Evolutionary conservation across 1,140 invertebrate species (phyloP), one percentile per base, ranked within the genome.

Genomic region (Eciton burchellii): DNA sequence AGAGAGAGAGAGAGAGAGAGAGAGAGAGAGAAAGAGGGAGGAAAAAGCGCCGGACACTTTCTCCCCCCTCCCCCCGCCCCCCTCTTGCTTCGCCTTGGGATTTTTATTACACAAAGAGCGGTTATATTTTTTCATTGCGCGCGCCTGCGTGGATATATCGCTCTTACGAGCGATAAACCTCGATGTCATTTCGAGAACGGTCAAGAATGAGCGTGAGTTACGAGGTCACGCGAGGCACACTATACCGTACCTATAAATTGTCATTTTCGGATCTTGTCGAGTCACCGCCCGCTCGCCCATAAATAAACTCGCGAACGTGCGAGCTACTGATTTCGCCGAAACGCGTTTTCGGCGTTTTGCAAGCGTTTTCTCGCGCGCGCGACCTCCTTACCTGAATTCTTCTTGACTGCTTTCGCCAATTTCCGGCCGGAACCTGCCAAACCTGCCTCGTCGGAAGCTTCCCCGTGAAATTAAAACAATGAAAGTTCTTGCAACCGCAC

Each of bases 251-350:
- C 63, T 56, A 79, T 79, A 79, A 79, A 79, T 79, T 66, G 63
- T 70, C 52, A 70, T 79, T 70, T 68, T 56, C n/a, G 35, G n/a
- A 70, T 79, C 70, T 79, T 57, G 41, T 57, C n/a, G 68, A 79
- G 52, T 79, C 63, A 57, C 74, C n/a, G 56, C 66, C 47, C 74
- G 26, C 35, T 35, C 35, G 2, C 35, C 35, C 86, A 71, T 86
- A 90, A 90, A 90, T 88, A 89, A 88, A 89, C 83, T 56, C 24
- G 16, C 21, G n/a, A 59, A 49, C 35, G 70, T 24, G 62, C 62
- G 68, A 57, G 11, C 54, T 56, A 47, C 49, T 79, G n/a, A n/a
- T 72, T 47, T 60, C 63, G 59, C 59, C 29, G n/a, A n/a, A n/a
- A n/a, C n/a, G 2, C 16, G n/a, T 35, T 70, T 70, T 68, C 52